phyloP scores from a whole-genome alignment of 2,888 invertebrate species.

The Antheraea assamensis region DNA sequence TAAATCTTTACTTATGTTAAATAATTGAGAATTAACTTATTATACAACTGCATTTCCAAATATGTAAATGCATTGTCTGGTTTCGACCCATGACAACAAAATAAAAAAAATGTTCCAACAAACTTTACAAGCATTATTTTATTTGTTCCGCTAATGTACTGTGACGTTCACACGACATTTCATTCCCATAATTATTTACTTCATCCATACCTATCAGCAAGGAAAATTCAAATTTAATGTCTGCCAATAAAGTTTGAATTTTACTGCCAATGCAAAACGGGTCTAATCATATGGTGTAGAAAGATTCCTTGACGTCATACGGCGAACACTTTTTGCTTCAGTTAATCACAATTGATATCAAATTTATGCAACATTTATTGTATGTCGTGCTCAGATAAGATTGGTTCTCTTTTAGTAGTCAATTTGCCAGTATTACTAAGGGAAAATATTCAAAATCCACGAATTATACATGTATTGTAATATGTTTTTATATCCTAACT shows the following conservation, averaged over 20 bases:
- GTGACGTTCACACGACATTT: constrained; percentile 21
- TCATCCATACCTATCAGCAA: background rate
- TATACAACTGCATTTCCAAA: too few species aligned
- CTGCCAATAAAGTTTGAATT: background rate
- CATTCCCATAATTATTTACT: constrained; percentile 3
- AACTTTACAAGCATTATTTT: too few species aligned
- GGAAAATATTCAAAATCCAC: too few species aligned
- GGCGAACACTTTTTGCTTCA: background rate
- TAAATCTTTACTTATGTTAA: too few species aligned
- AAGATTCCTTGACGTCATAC: background rate
- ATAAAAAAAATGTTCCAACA: too few species aligned
- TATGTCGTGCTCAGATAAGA: background rate
- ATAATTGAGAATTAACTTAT: too few species aligned
- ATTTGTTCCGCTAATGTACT: background rate
- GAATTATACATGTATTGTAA: too few species aligned
- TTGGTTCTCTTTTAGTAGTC: background rate
- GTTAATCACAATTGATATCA: background rate
- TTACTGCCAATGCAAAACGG: background rate
- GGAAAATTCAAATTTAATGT: background rate
- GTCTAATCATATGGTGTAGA: background rate
- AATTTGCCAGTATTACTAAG: background rate
- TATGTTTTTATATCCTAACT: too few species aligned
- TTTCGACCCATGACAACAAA: too few species aligned
- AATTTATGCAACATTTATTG: background rate
- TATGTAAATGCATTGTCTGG: too few species aligned